phyloP scores from a whole-genome alignment of 1,140 invertebrate genomes.

The Drosophila erecta region DNA sequence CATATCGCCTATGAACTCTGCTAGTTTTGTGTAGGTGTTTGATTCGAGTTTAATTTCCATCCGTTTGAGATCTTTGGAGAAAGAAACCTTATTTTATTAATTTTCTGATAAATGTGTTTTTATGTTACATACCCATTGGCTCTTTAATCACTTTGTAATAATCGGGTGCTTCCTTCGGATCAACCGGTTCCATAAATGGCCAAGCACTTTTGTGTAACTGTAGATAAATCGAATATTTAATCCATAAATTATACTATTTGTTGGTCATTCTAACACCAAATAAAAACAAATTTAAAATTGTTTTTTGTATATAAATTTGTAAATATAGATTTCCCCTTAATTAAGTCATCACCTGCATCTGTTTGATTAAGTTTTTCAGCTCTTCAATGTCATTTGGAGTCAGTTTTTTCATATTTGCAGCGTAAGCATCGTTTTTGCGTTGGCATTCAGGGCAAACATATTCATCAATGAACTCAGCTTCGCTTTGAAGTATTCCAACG shows the following conservation, averaged over 20 bases:
- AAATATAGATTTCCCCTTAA: no score
- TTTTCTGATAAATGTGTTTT: neutral
- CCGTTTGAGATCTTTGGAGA: constrained; percentile 93
- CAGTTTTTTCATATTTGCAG: constrained; percentile 95
- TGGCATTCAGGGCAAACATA: constrained; percentile 98
- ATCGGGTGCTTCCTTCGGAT: constrained; percentile 97
- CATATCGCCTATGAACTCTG: constrained; percentile 98
- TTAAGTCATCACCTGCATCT: constrained; percentile 90
- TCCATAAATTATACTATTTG: neutral
- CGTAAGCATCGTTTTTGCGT: constrained; percentile 93
- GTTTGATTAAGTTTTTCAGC: constrained; percentile 93
- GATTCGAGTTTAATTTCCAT: constrained; percentile 95
- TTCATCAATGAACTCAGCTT: constrained; percentile 97
- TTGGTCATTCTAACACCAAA: neutral
- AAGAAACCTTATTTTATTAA: constrained; percentile 22
- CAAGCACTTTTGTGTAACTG: constrained; percentile 96
- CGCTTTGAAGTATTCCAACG: constrained; percentile 97
- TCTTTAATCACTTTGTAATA: constrained; percentile 99
- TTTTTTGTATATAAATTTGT: no score
- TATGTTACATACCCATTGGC: constrained; percentile 93
- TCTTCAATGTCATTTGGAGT: constrained; percentile 93
- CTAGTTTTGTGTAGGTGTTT: constrained; percentile 93
- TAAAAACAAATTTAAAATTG: no score
- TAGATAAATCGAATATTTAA: neutral
- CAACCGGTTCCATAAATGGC: constrained; percentile 98